Evolutionary conservation across 2,888 invertebrate species (phyloP).

Genomic region (Tenthredo notha): DNA sequence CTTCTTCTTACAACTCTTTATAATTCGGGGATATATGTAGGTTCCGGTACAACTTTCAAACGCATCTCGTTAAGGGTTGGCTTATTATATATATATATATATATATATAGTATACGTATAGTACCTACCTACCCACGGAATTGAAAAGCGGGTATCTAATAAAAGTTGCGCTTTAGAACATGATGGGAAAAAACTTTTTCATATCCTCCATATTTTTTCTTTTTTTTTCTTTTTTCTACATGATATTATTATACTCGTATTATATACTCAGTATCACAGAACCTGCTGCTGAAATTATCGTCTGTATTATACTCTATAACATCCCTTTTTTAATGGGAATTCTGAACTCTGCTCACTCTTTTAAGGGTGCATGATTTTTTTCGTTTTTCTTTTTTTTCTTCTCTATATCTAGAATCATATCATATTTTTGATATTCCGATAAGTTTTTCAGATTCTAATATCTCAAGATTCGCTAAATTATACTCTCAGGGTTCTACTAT

Average conservation of each 20-base stretch:
- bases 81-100: neutral
- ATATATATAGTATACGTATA: neutral
- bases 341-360: too few species aligned
- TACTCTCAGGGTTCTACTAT: too few species aligned
- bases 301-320: too few species aligned
- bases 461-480: neutral
- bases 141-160: conserved; percentile 1
- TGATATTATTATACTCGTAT: neutral
- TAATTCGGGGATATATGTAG: too few species aligned
- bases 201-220: neutral
- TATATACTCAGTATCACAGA: too few species aligned
- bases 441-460: neutral
- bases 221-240: neutral
- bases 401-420: too few species aligned
- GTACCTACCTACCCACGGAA: neutral
- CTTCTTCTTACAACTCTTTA: neutral
- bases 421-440: too few species aligned
- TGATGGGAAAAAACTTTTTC: neutral
- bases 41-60: neutral
- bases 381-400: too few species aligned
- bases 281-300: too few species aligned
- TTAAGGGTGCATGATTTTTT: too few species aligned
- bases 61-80: neutral
- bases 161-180: neutral
- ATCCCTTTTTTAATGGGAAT: too few species aligned